These are phyloP conservation scores for Heliconius aoede DNA, from an alignment of 2,888 invertebrate species.

Conservation along the genomic window DNA sequence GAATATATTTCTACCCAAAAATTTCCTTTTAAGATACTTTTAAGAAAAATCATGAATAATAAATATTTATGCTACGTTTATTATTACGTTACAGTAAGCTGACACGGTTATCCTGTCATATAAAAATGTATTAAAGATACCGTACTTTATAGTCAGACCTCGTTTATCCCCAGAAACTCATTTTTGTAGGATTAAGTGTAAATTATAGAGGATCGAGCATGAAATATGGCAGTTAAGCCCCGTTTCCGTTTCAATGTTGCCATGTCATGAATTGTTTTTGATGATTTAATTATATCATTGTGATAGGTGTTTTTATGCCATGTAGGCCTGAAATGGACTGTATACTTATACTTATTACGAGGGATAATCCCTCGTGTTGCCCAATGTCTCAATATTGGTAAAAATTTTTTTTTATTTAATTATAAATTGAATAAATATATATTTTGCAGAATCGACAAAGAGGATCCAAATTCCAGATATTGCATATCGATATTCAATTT, in stretches of 20 bases:
- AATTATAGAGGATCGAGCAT: constrained; percentile 25
- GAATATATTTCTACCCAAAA: background rate
- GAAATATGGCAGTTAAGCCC: constrained; percentile 14
- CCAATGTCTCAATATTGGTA: no score
- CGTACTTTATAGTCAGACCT: constrained; percentile 20
- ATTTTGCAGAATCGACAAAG: no score
- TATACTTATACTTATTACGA: no score
- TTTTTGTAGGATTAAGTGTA: constrained; percentile 26
- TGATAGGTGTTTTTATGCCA: no score
- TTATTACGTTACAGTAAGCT: background rate
- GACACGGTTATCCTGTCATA: background rate
- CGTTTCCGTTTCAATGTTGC: constrained; percentile 18
- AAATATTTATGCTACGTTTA: constrained; percentile 12
- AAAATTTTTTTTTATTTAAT: no score
- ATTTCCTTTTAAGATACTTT: background rate
- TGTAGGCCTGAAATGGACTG: no score
- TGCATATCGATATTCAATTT: no score
- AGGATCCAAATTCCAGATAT: no score
- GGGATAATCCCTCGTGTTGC: no score
- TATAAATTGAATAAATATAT: no score
- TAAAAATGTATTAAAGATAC: constrained; percentile 21
- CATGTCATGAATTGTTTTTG: background rate
- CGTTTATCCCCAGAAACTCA: constrained; percentile 28
- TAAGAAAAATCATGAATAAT: background rate
- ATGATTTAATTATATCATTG: background rate